Evolutionary conservation across 2,113 vertebrate species (phyloP), one percentile per base, ranked within the genome.

Genomic region (Gymnocephalus cernua): DNA sequence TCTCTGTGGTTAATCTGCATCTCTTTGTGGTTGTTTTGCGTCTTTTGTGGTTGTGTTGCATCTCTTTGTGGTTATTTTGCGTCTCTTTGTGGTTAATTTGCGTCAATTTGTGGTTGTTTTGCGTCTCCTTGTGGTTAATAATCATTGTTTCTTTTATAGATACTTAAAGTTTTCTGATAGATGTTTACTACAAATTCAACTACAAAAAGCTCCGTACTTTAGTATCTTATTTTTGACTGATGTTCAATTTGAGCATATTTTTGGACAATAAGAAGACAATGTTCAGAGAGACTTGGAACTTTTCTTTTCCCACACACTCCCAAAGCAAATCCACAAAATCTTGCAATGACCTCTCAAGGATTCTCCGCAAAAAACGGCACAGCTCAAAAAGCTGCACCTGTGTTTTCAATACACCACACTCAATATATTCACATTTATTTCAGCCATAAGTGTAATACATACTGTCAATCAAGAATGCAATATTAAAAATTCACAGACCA

Each of bases 301-400:
- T 44, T 18, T 47, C 29, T 54, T 53, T 25, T 59, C 44, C 50
- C 51, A 64, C 8, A 1, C 58, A 48, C 5, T 8, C 19, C 14
- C n/a, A 57, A 58, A 48, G 8, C 15, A 62, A 47, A 54, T 47
- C 38, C 56, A n/a, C 14, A 16, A 19, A 56, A 45, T 54, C 35
- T 45, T 35, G 25, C 11, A n/a, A 25, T n/a, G 12, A 27, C 63
- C 32, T 41, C 21, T 14, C 38, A 23, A 65, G 5, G 7, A 21
- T 19, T 10, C 23, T 45, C 48, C 19, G 2, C 3, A 32, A 44
- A 73, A 48, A 23, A n/a, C 14, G 56, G 19, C 72, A 54, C 23
- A 38, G 41, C 21, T 41, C 25, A 65, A 74, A 51, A 69, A 74
- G 54, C 19, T 53, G 38, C 65, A 57, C 65, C 38, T 48, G 32